A percentile compares a stretch with the other conserved stretches of the same genome.
Evolutionary conservation across 1,140 invertebrate species (phyloP).

Genomic region (Venturia canescens): DNA sequence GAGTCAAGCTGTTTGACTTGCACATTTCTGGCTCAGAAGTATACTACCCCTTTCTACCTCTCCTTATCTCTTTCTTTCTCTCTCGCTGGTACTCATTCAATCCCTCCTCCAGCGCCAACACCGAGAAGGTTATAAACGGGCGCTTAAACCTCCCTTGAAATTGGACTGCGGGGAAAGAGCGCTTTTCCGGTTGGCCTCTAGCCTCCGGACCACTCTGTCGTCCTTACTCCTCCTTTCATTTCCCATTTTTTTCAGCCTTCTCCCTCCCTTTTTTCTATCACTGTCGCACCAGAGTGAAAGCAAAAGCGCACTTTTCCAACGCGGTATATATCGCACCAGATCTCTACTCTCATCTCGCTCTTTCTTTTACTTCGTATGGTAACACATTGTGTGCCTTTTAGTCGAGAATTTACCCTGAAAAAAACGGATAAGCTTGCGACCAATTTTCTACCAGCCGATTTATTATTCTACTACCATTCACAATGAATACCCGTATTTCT

Average conservation of each 20-base stretch:
- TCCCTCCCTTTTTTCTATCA: slow-evolving; percentile 5
- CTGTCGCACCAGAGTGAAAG: neutral
- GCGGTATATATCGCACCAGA: slow-evolving; percentile 32
- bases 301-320: slow-evolving; percentile 34
- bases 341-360: slow-evolving; percentile 35
- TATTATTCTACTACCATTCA: neutral
- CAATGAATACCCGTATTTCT: neutral
- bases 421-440: slow-evolving; percentile 30
- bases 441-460: slow-evolving; percentile 38
- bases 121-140: slow-evolving; percentile 64
- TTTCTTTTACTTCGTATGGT: slow-evolving; percentile 5
- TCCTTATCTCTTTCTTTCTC: slow-evolving; percentile 42
- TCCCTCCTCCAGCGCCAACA: slow-evolving; percentile 54
- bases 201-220: slow-evolving; percentile 38
- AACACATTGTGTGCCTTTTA: slow-evolving; percentile 32
- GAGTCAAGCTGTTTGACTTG: slow-evolving; percentile 74
- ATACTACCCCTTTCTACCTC: slow-evolving; percentile 26
- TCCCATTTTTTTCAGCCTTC: neutral
- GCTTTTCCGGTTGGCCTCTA: slow-evolving; percentile 48
- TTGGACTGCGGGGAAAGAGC: slow-evolving; percentile 64
- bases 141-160: slow-evolving; percentile 67
- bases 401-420: slow-evolving; percentile 17
- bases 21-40: slow-evolving; percentile 69
- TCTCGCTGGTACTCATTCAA: slow-evolving; percentile 27
- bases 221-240: neutral